phyloP scores from a whole-genome alignment of 2,888 invertebrate species.

The Nephrotoma guestfalica region DNA sequence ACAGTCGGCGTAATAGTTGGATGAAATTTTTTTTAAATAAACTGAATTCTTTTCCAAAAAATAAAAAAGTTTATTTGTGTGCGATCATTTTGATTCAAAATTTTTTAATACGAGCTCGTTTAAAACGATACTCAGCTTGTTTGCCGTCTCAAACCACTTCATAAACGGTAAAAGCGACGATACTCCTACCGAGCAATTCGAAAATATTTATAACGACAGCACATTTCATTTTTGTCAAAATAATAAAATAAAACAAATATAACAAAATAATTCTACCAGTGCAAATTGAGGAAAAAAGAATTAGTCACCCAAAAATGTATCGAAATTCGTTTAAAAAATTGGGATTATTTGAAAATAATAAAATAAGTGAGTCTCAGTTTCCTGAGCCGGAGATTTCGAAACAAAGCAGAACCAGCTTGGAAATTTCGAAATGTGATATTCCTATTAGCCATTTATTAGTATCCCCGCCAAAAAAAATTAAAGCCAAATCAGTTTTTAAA shows the following conservation, averaged over 20 bases:
- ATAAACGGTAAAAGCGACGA: too few relatives aligned
- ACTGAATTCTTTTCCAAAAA: neutral
- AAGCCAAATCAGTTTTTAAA: neutral
- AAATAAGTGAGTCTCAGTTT: neutral
- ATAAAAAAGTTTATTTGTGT: neutral
- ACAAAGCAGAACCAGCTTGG: neutral
- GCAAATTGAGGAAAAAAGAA: too few relatives aligned
- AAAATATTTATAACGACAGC: too few relatives aligned
- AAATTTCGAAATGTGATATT: neutral
- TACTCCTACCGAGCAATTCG: too few relatives aligned
- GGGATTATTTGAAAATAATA: neutral
- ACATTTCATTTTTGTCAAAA: too few relatives aligned
- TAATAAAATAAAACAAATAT: too few relatives aligned
- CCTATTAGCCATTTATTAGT: neutral
- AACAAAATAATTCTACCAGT: too few relatives aligned
- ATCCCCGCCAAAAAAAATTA: neutral
- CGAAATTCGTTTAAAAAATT: neutral
- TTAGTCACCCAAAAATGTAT: neutral
- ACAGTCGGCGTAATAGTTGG: too few relatives aligned
- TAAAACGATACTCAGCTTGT: neutral
- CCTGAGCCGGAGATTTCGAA: neutral
- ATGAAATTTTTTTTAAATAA: neutral
- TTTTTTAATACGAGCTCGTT: neutral
- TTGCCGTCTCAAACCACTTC: neutral
- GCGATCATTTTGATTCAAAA: neutral